Conservation (phyloP, 2,113 vertebrate genomes). For the Lepidothrix coronata region DNA sequence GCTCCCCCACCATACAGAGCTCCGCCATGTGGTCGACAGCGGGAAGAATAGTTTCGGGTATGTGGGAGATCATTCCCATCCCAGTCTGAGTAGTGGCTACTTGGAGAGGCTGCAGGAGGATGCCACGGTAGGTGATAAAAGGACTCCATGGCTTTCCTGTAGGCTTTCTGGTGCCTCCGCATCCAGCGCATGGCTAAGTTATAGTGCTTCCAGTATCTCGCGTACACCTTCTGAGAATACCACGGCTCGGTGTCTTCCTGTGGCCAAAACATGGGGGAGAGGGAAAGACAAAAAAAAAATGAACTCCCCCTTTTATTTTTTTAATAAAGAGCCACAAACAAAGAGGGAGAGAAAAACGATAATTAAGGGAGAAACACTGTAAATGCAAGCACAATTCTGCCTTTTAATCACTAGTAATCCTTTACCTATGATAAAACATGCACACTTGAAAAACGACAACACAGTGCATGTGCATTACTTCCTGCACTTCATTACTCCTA, state of each 20-base stretch:
- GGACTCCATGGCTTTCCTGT: constrained; percentile 79
- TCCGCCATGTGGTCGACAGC: neutral
- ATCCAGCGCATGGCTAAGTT: constrained; percentile 88
- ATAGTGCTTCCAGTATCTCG: constrained; percentile 92
- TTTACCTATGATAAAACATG: neutral
- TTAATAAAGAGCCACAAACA: neutral
- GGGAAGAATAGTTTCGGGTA: neutral
- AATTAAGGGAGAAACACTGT: neutral
- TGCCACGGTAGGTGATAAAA: constrained; percentile 34
- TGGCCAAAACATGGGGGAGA: neutral
- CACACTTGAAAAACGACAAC: neutral
- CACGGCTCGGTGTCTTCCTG: constrained; percentile 52
- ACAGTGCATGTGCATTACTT: neutral
- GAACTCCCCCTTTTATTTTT: neutral
- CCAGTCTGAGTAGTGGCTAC: constrained; percentile 62
- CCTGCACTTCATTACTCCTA: neutral
- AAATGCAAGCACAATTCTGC: neutral
- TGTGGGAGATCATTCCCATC: neutral
- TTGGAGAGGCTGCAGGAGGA: neutral
- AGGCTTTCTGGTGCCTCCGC: constrained; percentile 81
- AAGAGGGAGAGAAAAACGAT: neutral
- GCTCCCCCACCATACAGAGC: accelerated
- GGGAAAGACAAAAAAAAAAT: neutral
- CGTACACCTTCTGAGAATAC: constrained; percentile 79
- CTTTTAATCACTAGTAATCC: neutral